Percentiles rank a stretch among this genome's conserved stretches.
Conservation (phyloP, 2,797 vertebrate genomes). For the Clarias fuscus region DNA sequence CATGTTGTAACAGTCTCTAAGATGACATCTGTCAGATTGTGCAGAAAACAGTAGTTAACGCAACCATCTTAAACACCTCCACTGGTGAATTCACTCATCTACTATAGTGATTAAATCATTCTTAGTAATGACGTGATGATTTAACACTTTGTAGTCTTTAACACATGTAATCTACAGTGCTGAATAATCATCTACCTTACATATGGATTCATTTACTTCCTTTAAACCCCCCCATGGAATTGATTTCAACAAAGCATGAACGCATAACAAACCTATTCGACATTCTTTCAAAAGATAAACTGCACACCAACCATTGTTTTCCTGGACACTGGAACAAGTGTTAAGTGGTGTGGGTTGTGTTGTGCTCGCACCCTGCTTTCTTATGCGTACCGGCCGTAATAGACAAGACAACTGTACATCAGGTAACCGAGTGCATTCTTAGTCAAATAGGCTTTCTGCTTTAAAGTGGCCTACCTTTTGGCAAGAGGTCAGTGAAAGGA, state of each 20-base stretch:
- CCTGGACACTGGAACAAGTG: neutral
- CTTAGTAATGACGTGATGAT: neutral
- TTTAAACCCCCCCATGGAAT: neutral
- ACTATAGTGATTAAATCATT: neutral
- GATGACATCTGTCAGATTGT: slow-evolving; percentile 19
- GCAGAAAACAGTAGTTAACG: neutral
- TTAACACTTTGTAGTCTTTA: neutral
- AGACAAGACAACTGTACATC: slow-evolving; percentile 44
- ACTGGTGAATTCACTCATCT: neutral
- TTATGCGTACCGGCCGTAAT: slow-evolving; percentile 10
- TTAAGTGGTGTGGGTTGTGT: neutral
- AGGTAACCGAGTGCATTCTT: slow-evolving; percentile 54
- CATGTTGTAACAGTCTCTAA: neutral
- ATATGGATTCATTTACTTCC: neutral
- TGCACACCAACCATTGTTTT: neutral
- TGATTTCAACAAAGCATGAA: neutral
- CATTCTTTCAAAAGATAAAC: neutral
- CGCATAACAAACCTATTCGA: neutral
- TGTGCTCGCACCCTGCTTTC: slow-evolving; percentile 13
- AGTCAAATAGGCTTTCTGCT: slow-evolving; percentile 51
- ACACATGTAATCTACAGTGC: neutral
- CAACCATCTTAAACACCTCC: neutral
- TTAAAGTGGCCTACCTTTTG: slow-evolving; percentile 55
- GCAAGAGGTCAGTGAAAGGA: slow-evolving; percentile 58
- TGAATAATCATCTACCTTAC: neutral